Evolutionary conservation across 37 sponge, comb jelly and placozoan genomes (phyloP), one percentile per base, ranked within the genome.

Genomic region (Halichondria panicea): DNA sequence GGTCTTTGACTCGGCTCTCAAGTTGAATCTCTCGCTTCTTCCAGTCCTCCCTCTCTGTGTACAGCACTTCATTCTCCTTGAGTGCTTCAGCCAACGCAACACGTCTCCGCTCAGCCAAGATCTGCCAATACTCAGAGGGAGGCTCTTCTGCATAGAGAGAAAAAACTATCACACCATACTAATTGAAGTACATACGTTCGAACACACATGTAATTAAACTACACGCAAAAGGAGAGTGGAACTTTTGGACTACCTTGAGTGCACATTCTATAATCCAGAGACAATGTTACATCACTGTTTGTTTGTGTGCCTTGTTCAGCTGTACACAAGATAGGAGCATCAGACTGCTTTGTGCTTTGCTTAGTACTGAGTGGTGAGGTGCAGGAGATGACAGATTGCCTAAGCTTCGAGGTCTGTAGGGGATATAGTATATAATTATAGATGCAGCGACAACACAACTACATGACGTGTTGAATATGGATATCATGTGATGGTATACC

Each of bases 41-140:
- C 9, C 78, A 60, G 0, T 18, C 42, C 25, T 70, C 79, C 42
- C 70, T 55, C 37, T 85, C 74, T 2, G 64, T 38, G 53, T 76
- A 41, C 9, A 85, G 71, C 86, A 80, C 68, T 74, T 84, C 85
- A 32, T 89, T 89, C 48, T 89, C 81, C 30, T 78, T 28, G 32
- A 89, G 68, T 28, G 90, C 84, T 31, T 89, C 81, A 1, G 66
- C 68, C 1, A 89, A 56, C 21, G 90, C 90, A n/a, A 34, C 43
- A 36, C 84, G 50, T 46, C 90, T 78, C 66, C 75, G 63, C 66
- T 89, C 90, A 42, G 90, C 90, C 57, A 89, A 54, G 37, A 71
- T 75, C 66, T 63, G 36, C 80, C 81, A 89, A 63, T 89, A 89
- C 34, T 84, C 70, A 53, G 46, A 44, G 6, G 80, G 66, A 43